These are phyloP conservation scores for Axea sp. DNA, from an alignment of 2,888 invertebrate genomes.

Conservation along the genomic window DNA sequence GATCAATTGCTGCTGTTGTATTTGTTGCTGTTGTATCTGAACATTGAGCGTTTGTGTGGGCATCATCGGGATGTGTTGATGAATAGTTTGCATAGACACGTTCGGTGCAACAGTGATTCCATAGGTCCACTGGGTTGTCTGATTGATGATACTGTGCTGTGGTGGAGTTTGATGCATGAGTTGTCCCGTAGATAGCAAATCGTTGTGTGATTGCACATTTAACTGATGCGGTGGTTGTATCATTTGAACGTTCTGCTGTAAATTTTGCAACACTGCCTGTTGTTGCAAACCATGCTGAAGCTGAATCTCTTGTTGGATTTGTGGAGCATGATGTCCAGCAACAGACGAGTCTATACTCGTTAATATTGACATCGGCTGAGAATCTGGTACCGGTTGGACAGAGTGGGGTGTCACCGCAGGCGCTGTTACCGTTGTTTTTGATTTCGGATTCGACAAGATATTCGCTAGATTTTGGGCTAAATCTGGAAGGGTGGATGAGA, in stretches of 20 bases:
- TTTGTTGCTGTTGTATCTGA: constrained; percentile 66
- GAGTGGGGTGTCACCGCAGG: constrained; percentile 3
- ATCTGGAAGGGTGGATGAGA: constrained; percentile 77
- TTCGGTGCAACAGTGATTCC: constrained; percentile 42
- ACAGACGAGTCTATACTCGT: not conserved
- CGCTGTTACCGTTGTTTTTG: constrained; percentile 66
- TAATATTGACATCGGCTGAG: not conserved
- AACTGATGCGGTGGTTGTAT: constrained; percentile 55
- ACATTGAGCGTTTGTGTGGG: constrained; percentile 64
- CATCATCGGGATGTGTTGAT: constrained; percentile 47
- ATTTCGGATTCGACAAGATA: constrained; percentile 77
- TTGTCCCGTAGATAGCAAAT: constrained; percentile 32
- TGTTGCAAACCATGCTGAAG: constrained; percentile 15
- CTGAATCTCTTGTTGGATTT: constrained; percentile 2
- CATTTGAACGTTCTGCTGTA: constrained; percentile 62
- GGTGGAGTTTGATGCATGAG: constrained; percentile 24
- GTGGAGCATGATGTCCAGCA: constrained; percentile 3
- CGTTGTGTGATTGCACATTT: constrained; percentile 59
- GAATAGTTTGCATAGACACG: constrained; percentile 33
- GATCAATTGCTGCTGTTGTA: constrained; percentile 59
- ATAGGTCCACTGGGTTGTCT: constrained; percentile 63
- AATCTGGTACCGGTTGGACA: constrained; percentile 4
- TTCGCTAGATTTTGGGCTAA: constrained; percentile 77
- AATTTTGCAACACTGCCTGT: constrained; percentile 43
- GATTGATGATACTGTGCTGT: constrained; percentile 52